Conservation (phyloP, 2,888 invertebrate species). For the Apantesis nais region DNA sequence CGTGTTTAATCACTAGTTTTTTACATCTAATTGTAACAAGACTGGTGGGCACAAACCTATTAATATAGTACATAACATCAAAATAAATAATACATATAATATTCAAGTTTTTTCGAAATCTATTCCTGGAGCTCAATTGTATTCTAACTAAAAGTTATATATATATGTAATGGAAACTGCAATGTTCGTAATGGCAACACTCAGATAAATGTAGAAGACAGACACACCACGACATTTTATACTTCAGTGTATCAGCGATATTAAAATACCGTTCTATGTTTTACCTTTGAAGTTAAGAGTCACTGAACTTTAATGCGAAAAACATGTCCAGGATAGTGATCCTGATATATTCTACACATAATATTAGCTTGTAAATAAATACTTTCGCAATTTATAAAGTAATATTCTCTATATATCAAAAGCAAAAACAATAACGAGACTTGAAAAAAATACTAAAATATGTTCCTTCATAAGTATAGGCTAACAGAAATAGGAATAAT, state of each 20-base stretch:
- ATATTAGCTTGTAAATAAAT: not conserved
- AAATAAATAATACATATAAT: not conserved
- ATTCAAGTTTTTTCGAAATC: not conserved
- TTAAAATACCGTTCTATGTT: slow-evolving; percentile 5
- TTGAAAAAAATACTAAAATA: not conserved
- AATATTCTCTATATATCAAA: not conserved
- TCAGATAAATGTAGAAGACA: not conserved
- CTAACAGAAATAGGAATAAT: not conserved
- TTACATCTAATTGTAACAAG: too few relatives aligned
- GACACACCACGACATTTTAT: slow-evolving; percentile 33
- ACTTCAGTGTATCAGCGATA: not conserved
- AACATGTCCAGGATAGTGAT: not conserved
- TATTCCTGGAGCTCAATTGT: not conserved
- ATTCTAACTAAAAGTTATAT: not conserved
- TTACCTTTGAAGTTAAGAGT: slow-evolving; percentile 13
- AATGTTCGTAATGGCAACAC: not conserved
- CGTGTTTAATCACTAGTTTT: too few relatives aligned
- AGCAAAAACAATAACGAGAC: not conserved
- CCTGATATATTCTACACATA: not conserved
- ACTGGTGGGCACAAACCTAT: too few relatives aligned
- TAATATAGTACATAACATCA: not conserved
- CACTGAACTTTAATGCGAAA: slow-evolving; percentile 16
- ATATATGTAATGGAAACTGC: not conserved
- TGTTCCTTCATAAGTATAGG: not conserved
- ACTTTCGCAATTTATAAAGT: not conserved